phyloP scores from a whole-genome alignment of 2,888 invertebrate genomes.

The Rambutsinella grinnellia region DNA sequence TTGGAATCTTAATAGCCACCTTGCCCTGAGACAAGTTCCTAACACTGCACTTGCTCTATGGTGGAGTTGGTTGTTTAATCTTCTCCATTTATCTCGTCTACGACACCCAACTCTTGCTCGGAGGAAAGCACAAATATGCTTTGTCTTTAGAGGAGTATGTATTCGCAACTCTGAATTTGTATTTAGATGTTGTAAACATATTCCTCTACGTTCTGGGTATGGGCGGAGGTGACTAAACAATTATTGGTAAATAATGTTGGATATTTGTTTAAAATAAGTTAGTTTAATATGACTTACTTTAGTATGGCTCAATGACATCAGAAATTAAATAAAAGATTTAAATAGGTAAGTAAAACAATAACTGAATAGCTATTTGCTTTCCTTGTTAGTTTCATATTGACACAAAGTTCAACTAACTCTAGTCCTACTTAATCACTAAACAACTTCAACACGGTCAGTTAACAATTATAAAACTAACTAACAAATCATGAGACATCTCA shows the following conservation, averaged over 20 bases:
- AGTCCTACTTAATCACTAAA: too few relatives aligned
- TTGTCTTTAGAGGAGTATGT: slow-evolving; percentile 78
- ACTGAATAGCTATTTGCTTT: too few relatives aligned
- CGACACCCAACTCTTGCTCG: slow-evolving; percentile 92
- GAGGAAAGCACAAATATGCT: slow-evolving; percentile 83
- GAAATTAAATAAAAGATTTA: too few relatives aligned
- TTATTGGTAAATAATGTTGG: not conserved
- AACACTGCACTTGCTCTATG: slow-evolving; percentile 28
- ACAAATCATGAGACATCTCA: too few relatives aligned
- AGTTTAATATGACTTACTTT: too few relatives aligned
- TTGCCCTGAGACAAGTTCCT: slow-evolving; percentile 9
- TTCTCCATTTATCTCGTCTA: slow-evolving; percentile 93
- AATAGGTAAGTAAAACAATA: too few relatives aligned
- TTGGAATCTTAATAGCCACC: slow-evolving; percentile 82
- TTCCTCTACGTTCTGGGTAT: slow-evolving; percentile 48
- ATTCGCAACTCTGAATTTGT: slow-evolving; percentile 85
- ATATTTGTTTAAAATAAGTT: too few relatives aligned
- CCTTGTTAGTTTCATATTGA: too few relatives aligned
- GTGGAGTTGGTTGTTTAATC: slow-evolving; percentile 69
- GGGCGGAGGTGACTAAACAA: not conserved
- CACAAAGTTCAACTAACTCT: too few relatives aligned
- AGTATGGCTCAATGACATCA: too few relatives aligned
- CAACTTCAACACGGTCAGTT: too few relatives aligned
- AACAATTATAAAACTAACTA: too few relatives aligned
- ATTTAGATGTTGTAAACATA: slow-evolving; percentile 31